Evolutionary conservation across 2,888 invertebrate genomes (phyloP).

Genomic region (Diarsia rubi): DNA sequence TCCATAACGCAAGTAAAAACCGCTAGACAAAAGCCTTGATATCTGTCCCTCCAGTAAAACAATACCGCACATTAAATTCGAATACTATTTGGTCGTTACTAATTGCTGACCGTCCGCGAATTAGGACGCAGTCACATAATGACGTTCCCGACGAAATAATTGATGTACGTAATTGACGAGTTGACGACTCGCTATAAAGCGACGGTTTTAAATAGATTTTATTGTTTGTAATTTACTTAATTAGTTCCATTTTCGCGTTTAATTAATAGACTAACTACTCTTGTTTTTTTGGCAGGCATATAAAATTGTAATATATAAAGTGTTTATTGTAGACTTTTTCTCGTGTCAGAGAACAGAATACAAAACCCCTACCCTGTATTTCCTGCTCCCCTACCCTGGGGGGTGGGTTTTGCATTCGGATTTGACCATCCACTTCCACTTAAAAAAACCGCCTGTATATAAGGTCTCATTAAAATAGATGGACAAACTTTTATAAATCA

Average conservation of each 20-base stretch:
- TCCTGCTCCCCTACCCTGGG: too few relatives aligned
- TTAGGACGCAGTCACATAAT: constrained; percentile 44
- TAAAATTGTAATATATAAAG: not conserved
- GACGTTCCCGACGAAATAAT: constrained; percentile 19
- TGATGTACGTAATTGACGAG: constrained; percentile 51
- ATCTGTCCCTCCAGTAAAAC: constrained; percentile 31
- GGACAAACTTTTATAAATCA: too few relatives aligned
- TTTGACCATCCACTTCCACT: too few relatives aligned
- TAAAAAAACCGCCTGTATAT: not conserved
- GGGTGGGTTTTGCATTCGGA: too few relatives aligned
- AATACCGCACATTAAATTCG: constrained; percentile 43
- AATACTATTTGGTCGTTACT: constrained; percentile 37
- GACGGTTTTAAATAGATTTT: constrained; percentile 14
- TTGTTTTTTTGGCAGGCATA: constrained; percentile 1
- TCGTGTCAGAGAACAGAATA: not conserved
- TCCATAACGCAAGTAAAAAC: constrained; percentile 24
- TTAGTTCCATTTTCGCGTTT: constrained; percentile 26
- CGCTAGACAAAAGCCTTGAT: constrained; percentile 9
- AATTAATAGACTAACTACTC: not conserved
- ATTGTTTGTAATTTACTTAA: constrained; percentile 29
- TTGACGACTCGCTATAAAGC: constrained; percentile 35
- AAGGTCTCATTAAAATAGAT: too few relatives aligned
- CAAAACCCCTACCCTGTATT: not conserved
- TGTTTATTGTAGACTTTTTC: not conserved
- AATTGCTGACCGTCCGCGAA: constrained; percentile 42